A percentile compares a stretch with the other conserved stretches of the same genome.
Conservation (phyloP, 2,888 invertebrate species). For the Lepidochitona cinerea region DNA sequence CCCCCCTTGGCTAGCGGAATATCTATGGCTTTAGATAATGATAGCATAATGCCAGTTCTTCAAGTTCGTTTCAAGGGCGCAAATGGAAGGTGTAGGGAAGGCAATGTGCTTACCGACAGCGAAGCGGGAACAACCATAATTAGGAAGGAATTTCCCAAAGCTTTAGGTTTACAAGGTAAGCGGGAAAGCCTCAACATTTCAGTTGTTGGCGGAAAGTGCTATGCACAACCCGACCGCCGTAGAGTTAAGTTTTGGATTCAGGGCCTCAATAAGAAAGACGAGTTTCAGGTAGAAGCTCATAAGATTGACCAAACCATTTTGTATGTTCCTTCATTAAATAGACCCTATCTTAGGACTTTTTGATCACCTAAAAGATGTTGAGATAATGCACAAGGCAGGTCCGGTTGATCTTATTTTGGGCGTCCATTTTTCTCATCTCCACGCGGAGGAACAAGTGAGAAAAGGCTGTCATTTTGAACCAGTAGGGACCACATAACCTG, state of each 20-base stretch:
- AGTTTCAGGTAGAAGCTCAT: not conserved
- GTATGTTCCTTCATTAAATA: not conserved
- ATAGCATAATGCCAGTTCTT: not conserved
- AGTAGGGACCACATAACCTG: no score
- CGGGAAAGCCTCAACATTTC: not conserved
- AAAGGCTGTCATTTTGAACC: no score
- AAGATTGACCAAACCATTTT: conserved; percentile 1
- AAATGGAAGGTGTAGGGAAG: not conserved
- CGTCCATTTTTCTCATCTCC: not conserved
- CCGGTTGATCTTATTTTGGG: not conserved
- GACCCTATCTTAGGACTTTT: not conserved
- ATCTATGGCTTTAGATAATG: not conserved
- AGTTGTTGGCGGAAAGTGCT: not conserved
- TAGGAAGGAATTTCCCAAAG: not conserved
- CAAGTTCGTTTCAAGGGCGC: not conserved
- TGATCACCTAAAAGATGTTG: not conserved
- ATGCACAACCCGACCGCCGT: not conserved
- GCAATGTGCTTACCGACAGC: not conserved
- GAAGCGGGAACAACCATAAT: not conserved
- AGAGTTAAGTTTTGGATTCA: not conserved
- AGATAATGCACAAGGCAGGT: not conserved
- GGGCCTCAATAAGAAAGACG: not conserved
- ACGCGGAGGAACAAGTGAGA: no score
- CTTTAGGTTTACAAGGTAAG: not conserved
- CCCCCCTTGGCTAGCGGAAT: not conserved